phyloP scores from a whole-genome alignment of 2,888 invertebrate species.

The Thyatira batis region DNA sequence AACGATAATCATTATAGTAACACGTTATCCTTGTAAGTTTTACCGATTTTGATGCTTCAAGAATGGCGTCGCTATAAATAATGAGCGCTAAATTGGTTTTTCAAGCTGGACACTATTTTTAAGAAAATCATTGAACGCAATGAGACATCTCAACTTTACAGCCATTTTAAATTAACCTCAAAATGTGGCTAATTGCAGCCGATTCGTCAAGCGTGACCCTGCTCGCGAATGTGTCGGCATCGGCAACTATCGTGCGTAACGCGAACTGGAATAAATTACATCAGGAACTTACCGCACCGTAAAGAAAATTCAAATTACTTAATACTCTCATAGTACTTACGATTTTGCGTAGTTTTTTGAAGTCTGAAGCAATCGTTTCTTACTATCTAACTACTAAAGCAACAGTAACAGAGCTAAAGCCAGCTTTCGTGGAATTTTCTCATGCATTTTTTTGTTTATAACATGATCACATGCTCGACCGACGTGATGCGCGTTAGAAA shows the following conservation, averaged over 20 bases:
- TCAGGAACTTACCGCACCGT: conserved; percentile 4
- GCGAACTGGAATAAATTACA: conserved; percentile 13
- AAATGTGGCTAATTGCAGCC: background rate
- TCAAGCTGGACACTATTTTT: background rate
- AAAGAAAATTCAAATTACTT: conserved; percentile 7
- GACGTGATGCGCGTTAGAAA: conserved; percentile 60
- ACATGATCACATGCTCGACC: conserved; percentile 36
- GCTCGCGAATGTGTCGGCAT: background rate
- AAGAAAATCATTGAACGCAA: background rate
- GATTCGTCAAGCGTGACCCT: background rate
- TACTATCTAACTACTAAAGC: too few species aligned
- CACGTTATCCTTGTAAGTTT: background rate
- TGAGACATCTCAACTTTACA: background rate
- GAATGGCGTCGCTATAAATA: background rate
- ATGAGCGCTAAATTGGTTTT: background rate
- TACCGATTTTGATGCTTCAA: background rate
- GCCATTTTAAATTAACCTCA: background rate
- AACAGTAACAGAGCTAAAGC: too few species aligned
- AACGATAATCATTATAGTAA: too few species aligned
- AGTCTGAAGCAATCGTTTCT: too few species aligned
- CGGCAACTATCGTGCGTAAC: conserved; percentile 21
- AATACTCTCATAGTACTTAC: background rate
- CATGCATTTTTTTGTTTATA: conserved; percentile 21
- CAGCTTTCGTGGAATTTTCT: conserved; percentile 17
- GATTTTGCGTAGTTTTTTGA: too few species aligned